phyloP scores from a whole-genome alignment of 2,113 vertebrate species.

The Nasalis larvatus region DNA sequence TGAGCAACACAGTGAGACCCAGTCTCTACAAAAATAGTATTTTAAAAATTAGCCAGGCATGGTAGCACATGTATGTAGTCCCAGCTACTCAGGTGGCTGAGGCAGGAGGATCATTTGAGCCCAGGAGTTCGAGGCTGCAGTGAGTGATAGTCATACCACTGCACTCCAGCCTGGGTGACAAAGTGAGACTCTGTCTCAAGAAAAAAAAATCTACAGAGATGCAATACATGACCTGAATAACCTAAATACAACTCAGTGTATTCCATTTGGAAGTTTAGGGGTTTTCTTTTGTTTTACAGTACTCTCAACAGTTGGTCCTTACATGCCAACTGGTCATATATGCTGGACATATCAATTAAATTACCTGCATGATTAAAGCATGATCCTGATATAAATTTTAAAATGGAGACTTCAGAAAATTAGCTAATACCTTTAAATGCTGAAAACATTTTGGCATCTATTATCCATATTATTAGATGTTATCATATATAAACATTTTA shows the following conservation, averaged over 20 bases:
- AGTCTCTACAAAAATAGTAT: too few species aligned
- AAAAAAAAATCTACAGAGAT: not conserved
- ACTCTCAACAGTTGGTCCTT: not conserved
- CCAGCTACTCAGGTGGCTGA: too few species aligned
- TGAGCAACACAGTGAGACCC: too few species aligned
- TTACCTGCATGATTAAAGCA: not conserved
- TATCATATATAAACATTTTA: not conserved
- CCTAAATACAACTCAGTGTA: not conserved
- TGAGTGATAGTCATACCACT: too few species aligned
- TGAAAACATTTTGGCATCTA: not conserved
- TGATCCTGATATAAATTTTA: not conserved
- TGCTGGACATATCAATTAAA: not conserved
- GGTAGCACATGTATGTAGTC: too few species aligned
- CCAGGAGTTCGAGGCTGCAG: too few species aligned
- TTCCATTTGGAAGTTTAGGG: not conserved
- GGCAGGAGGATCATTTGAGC: too few species aligned
- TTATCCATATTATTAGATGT: not conserved
- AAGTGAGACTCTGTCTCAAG: too few species aligned
- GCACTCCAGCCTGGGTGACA: too few species aligned
- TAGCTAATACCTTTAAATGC: not conserved
- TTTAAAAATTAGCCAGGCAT: too few species aligned
- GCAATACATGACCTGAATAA: not conserved
- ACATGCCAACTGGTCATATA: not conserved
- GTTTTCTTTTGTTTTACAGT: not conserved
- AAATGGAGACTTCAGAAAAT: conserved; percentile 21